Evolutionary conservation across 2,797 vertebrate genomes (phyloP), one percentile per base, ranked within the genome.

Genomic region (Falco peregrinus): DNA sequence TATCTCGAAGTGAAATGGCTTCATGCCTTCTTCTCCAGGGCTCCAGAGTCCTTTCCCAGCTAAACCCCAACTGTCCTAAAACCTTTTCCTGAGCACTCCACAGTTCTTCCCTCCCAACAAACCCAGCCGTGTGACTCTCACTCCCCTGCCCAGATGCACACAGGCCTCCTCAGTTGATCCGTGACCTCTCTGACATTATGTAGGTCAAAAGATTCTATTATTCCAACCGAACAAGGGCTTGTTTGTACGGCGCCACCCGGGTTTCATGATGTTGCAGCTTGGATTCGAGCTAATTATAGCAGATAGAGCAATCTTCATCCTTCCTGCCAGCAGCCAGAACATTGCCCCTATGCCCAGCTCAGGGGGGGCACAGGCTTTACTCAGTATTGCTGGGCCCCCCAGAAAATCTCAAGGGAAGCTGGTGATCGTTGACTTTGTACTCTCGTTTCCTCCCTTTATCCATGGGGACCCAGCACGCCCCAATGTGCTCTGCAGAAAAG

Each of bases 221-320:
- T 90, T n/a, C 39, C 76, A 29, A 13, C 37, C 0, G 0, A 60
- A 95, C 89, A 88, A 86, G 93, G 45, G 51, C n/a, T 17, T 0
- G 13, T 82, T 78, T 94, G 89, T 93, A 20, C 51, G 1, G 39
- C 2, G 2, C 33, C n/a, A 6, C 71, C 16, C 26, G 7, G 21
- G 5, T 37, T 67, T 50, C 70, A 56, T 21, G 45, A 60, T 54
- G 60, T 8, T 4, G 45, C 74, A 53, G 93, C 84, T 81, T 13
- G 9, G 87, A 33, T 15, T 28, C 0, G 1, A 92, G 96, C 96
- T 94, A 86, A 97, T 92, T 91, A 90, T 22, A 96, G 91, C 89
- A 87, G 63, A 45, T 1, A 54, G 54, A 76, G 82, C 56, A 10
- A 51, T 16, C 26, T 26, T 16, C 67, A 60, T 37, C 87, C 69